Conservation (phyloP, 1,140 invertebrate species). For the Prorops nasuta region DNA sequence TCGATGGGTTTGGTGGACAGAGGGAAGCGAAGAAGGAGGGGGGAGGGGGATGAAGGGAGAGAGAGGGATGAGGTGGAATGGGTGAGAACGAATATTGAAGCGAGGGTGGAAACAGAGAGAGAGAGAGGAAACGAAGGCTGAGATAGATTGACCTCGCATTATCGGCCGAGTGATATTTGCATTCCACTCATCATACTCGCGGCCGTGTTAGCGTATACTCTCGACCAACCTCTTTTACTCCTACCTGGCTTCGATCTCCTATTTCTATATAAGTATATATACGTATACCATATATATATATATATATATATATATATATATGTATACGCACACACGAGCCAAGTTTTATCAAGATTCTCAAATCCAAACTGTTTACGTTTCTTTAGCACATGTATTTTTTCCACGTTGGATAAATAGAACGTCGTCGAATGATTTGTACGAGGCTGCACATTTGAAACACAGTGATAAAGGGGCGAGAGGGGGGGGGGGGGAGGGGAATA, state of each 20-base stretch:
- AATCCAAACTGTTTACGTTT: too few species aligned
- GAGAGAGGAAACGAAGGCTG: conserved; percentile 3
- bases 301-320: conserved; percentile 5
- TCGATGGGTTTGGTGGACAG: background rate
- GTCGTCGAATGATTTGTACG: too few species aligned
- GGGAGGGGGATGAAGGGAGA: conserved; percentile 1
- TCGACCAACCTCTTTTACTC: too few species aligned
- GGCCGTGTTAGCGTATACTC: conserved; percentile 18
- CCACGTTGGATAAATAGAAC: too few species aligned
- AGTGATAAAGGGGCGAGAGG: too few species aligned
- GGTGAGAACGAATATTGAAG: background rate
- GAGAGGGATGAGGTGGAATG: background rate
- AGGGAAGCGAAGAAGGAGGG: background rate
- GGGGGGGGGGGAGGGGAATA: too few species aligned
- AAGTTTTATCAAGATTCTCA: too few species aligned
- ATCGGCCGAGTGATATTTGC: conserved; percentile 52
- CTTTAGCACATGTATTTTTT: too few species aligned
- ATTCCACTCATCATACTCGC: conserved; percentile 46
- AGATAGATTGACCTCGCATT: conserved; percentile 45
- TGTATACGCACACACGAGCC: background rate
- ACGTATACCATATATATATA: too few species aligned
- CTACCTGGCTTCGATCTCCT: too few species aligned
- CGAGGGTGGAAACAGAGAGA: conserved; percentile 2
- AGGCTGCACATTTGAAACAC: too few species aligned
- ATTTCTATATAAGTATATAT: background rate